Evolutionary conservation across 2,888 invertebrate genomes (phyloP), one percentile per base, ranked within the genome.

Genomic region (Caenorhabditis macrosperma): DNA sequence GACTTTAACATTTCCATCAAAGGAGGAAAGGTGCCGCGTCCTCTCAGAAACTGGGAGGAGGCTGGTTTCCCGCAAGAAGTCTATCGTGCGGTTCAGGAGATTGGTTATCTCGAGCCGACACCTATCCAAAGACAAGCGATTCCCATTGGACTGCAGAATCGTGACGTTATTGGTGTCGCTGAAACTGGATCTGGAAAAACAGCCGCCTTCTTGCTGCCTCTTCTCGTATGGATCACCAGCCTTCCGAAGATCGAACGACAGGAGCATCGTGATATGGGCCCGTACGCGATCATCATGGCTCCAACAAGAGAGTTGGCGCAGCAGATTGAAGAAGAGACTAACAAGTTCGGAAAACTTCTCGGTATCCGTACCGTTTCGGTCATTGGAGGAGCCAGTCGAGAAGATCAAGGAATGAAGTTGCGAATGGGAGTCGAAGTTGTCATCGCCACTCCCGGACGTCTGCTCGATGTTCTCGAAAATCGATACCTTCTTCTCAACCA

Each of bases 181-280:
- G 99, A 99, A 92, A 99, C 99, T 78, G 99, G 99, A 90, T 96
- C 96, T 55, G 99, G 99, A 91, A 99, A 99, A 93, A 99, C 99
- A 0, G 93, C 97, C 46, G 99, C 99, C 5, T 99, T 99, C 92
- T 94, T 99, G 6, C 96, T 99, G 91, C 99, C 99, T 0, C 92
- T 99, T 52, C 92, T 99, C 1, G 79, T 79, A 38, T 99, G 99
- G 99, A 98, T 99, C 90, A 96, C 96, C 89, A 95, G 96, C 30
- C 92, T 99, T 57, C 99, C 99, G 0, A 99, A 99, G 92, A 95
- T 95, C 88, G 97, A 96, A 91, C 93, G 83, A 1, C 84, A 88
- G 46, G 86, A 86, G 60, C 82, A 86, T 72, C 71, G 72, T 22
- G 88, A 88, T 64, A 59, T 78, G 24, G 99, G 99, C 5, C 99